Evolutionary conservation across 2,113 vertebrate genomes (phyloP).

Genomic region (Micronisus gabar): DNA sequence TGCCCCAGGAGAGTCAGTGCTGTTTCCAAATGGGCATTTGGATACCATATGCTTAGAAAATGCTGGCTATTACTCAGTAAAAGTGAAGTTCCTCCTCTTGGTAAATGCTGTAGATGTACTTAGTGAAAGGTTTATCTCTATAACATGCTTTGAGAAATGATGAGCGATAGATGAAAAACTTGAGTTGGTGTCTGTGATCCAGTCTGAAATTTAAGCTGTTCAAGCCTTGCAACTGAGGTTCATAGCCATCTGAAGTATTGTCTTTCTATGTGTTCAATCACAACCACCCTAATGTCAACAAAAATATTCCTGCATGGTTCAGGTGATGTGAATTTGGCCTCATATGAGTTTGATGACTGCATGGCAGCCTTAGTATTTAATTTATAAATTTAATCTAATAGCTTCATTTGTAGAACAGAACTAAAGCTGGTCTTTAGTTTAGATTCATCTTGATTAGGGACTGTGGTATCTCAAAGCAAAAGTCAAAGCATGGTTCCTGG

Average conservation of each 20-base stretch:
- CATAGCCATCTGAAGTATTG: background rate
- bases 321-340: background rate
- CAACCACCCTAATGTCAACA: background rate
- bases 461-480: background rate
- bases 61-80: background rate
- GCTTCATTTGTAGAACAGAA: background rate
- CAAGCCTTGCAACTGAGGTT: background rate
- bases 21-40: constrained; percentile 20
- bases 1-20: background rate
- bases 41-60: constrained; percentile 44
- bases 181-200: background rate
- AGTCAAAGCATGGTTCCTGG: background rate
- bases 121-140: background rate
- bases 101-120: background rate
- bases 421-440: background rate
- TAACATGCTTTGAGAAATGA: background rate
- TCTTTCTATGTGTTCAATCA: background rate
- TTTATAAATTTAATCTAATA: background rate
- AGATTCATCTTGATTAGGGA: background rate
- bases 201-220: background rate
- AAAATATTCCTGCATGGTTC: background rate
- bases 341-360: background rate
- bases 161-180: background rate
- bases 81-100: background rate
- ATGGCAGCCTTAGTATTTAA: background rate